These are phyloP conservation scores for Corvus moneduloides DNA, from an alignment of 2,113 vertebrate genomes.

Conservation along the genomic window DNA sequence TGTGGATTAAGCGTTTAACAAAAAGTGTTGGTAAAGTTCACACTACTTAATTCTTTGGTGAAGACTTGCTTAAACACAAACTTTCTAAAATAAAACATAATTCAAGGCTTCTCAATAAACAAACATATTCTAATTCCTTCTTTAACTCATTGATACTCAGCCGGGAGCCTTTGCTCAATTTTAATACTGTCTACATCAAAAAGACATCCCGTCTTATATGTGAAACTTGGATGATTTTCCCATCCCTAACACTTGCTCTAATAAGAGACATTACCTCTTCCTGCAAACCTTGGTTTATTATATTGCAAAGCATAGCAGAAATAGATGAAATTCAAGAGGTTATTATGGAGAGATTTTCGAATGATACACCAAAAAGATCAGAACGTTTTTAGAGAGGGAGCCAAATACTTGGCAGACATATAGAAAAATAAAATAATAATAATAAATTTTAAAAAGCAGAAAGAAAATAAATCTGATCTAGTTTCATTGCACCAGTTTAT, in stretches of 20 bases:
- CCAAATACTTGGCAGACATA: not conserved
- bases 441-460: not conserved
- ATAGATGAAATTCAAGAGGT: not conserved
- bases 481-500: not conserved
- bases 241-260: not conserved
- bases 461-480: not conserved
- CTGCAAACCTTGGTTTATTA: not conserved
- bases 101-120: not conserved
- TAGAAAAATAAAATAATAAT: no score
- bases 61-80: slow-evolving; percentile 9
- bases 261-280: not conserved
- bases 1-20: slow-evolving; percentile 32
- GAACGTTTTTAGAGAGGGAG: not conserved
- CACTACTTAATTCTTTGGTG: slow-evolving; percentile 1
- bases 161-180: not conserved
- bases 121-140: not conserved
- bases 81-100: slow-evolving; percentile 7
- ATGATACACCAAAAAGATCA: not conserved
- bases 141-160: slow-evolving; percentile 9
- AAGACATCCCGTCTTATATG: not conserved
- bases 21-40: slow-evolving; percentile 50
- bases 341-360: not conserved
- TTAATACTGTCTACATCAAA: not conserved
- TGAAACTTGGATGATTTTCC: not conserved
- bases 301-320: not conserved